A percentile compares a stretch with the other conserved stretches of the same genome.
Evolutionary conservation across 2,888 invertebrate genomes (phyloP).

Genomic region (Drosophila peninsularis): DNA sequence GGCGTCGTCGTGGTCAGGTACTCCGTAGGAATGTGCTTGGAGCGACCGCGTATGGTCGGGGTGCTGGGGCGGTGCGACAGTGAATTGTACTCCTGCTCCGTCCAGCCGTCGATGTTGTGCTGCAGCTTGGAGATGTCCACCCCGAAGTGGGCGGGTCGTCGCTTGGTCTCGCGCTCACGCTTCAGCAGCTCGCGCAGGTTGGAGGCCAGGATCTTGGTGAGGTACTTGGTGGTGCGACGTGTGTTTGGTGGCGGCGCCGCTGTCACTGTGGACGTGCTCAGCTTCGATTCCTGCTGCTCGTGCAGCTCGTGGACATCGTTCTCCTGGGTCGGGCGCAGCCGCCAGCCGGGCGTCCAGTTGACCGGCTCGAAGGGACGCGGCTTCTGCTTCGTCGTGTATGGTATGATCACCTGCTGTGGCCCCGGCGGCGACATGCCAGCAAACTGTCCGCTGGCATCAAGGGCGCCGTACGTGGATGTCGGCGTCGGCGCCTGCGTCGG

Average conservation of each 20-base stretch:
- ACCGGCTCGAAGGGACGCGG: conserved; percentile 86
- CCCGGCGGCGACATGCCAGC: conserved; percentile 80
- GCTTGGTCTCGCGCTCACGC: conserved; percentile 83
- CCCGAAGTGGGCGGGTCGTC: conserved; percentile 52
- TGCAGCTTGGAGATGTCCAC: conserved; percentile 90
- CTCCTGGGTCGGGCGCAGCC: conserved; percentile 44
- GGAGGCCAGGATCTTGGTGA: conserved; percentile 84
- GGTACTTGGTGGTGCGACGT: conserved; percentile 81
- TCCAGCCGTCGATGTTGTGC: conserved; percentile 94
- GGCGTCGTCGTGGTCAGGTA: conserved; percentile 89
- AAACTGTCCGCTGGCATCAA: conserved; percentile 83
- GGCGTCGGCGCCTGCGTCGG: conserved; percentile 70
- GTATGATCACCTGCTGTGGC: conserved; percentile 91
- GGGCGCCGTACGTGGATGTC: conserved; percentile 82
- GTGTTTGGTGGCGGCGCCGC: conserved; percentile 69
- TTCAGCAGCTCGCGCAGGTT: conserved; percentile 86
- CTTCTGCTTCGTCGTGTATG: conserved; percentile 89
- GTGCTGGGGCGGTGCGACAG: conserved; percentile 86
- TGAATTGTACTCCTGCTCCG: conserved; percentile 89
- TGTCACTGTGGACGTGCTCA: conserved; percentile 82
- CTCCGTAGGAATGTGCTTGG: conserved; percentile 92
- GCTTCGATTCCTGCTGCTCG: conserved; percentile 85
- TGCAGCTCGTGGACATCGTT: conserved; percentile 85
- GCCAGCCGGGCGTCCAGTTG: conserved; percentile 68
- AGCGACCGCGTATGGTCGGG: conserved; percentile 87